These are phyloP conservation scores for cattle (Bos taurus) DNA, from an alignment of 2,113 vertebrate genomes.

Conservation along the genomic window DNA sequence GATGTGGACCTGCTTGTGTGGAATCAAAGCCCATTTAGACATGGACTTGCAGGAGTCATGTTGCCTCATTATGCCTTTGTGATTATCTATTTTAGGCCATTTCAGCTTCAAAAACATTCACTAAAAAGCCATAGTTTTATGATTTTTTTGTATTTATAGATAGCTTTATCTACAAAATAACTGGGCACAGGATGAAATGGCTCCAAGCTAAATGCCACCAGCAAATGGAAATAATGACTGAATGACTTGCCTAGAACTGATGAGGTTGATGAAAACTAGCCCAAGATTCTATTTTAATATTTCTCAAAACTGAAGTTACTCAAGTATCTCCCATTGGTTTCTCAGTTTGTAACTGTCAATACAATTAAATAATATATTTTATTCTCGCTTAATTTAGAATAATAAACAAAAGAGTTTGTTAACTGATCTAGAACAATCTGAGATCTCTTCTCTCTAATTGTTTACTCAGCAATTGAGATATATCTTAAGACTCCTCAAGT, in stretches of 20 bases:
- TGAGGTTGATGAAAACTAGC: neutral
- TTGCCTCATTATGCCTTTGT: neutral
- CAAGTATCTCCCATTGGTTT: neutral
- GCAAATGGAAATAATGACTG: neutral
- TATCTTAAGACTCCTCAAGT: neutral
- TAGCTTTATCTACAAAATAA: neutral
- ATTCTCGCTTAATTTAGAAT: neutral
- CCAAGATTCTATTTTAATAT: neutral
- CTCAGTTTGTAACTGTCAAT: neutral
- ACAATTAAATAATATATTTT: neutral
- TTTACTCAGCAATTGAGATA: neutral
- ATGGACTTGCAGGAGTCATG: neutral
- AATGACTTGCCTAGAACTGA: neutral
- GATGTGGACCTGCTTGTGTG: neutral
- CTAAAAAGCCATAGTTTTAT: neutral
- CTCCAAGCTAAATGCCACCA: neutral
- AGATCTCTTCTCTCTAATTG: neutral
- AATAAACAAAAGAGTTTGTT: neutral
- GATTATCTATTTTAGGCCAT: neutral
- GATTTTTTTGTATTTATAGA: neutral
- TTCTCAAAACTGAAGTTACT: constrained; percentile 32
- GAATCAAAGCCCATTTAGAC: neutral
- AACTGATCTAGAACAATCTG: neutral
- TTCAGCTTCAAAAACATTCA: neutral
- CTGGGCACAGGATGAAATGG: neutral